Base-by-base conservation (phyloP, 2,797 vertebrate genomes). In the Agapornis canus region DNA sequence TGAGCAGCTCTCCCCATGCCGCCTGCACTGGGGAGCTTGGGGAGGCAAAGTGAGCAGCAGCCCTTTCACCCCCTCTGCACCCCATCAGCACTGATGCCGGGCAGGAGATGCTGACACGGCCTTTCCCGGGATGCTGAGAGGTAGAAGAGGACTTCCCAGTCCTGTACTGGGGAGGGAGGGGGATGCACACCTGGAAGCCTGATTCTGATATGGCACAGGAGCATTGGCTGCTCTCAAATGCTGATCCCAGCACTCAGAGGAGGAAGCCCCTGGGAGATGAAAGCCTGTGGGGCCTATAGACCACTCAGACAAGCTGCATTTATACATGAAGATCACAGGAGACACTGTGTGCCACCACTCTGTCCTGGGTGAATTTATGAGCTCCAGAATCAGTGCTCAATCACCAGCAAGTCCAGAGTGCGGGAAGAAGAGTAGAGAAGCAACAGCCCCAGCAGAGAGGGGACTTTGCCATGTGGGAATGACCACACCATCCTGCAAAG, bases 371-470 rank as follows among this genome's bases (percentile, higher is more conserved):
- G 4, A 63, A 73, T 7, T 25, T 5, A 13, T 0, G 7, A 65
- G 59, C 70, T 84, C 39, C 63, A 86, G 40, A 39, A 86, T 64
- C 45, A 49, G 39, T 13, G 29, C 26, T 70, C 49, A 52, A 13
- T 40, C 48, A 39, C 0, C 3, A 4, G 32, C 23, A 39, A 80
- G 47, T 25, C 86, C 0, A 0, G n/a, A 31, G 35, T 0, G 0
- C n/a, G 23, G 43, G 39, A 86, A 49, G 56, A 72, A 64, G 29
- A 86, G 14, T 0, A 0, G 39, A 75, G 26, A 66, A 86, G 35
- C 4, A 13, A 40, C 2, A 11, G 56, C 21, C 23, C 18, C 35
- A 54, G 81, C 31, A 82, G 27, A 48, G 45, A 60, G 17, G 37
- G 66, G 57, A 27, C 40, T 71, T 37, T 68, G 5, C 14, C 31